Conservation (phyloP, 2,888 invertebrate species). For the Syritta pipiens region DNA sequence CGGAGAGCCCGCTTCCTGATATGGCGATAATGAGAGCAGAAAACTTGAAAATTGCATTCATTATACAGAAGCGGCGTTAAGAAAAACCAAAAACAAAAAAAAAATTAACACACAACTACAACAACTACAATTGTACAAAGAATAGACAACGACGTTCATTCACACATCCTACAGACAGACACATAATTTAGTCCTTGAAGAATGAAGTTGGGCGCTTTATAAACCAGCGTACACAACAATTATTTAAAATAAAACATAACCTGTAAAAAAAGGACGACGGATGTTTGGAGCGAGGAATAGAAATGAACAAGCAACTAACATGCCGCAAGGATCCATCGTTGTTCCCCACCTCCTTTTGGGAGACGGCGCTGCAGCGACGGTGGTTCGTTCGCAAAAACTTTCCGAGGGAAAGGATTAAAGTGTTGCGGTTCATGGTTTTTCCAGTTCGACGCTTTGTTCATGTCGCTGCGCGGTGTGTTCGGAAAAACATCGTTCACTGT, state of each 20-base stretch:
- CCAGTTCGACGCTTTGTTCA: constrained; percentile 59
- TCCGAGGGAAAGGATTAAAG: constrained; percentile 68
- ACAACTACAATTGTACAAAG: constrained; percentile 26
- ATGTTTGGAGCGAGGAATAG: constrained; percentile 31
- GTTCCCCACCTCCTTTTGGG: background rate
- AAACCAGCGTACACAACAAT: constrained; percentile 65
- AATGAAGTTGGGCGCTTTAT: constrained; percentile 51
- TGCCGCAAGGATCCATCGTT: constrained; percentile 60
- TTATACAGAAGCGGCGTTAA: constrained; percentile 72
- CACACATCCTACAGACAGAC: constrained; percentile 57
- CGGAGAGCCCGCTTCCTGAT: constrained; percentile 69
- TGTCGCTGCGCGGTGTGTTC: constrained; percentile 19
- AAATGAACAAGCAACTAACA: constrained; percentile 69
- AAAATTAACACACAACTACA: constrained; percentile 11
- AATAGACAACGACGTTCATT: constrained; percentile 54
- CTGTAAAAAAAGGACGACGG: constrained; percentile 43
- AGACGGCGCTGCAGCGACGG: background rate
- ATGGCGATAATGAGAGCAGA: constrained; percentile 74
- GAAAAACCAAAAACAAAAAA: constrained; percentile 11
- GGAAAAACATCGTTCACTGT: constrained; percentile 20
- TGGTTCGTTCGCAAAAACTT: constrained; percentile 55
- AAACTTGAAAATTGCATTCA: constrained; percentile 77
- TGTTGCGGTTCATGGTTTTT: constrained; percentile 70
- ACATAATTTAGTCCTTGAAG: constrained; percentile 67
- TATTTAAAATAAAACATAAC: constrained; percentile 68